Conservation (phyloP, 2,113 vertebrate species). For the Cnemophilus loriae region DNA sequence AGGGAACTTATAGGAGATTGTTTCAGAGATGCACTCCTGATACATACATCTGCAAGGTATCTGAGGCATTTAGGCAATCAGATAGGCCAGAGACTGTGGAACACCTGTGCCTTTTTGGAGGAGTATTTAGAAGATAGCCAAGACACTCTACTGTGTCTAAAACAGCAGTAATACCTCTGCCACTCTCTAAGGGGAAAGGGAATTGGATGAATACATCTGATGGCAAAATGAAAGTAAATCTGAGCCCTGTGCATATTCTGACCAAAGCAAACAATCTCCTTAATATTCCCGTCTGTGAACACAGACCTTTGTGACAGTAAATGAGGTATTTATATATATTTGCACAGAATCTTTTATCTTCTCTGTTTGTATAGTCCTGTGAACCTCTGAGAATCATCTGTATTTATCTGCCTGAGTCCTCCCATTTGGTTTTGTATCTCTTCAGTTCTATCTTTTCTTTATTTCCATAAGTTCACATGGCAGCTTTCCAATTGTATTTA, state of each 20-base stretch:
- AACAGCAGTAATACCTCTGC: neutral
- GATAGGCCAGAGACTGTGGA: neutral
- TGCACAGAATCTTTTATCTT: slow-evolving; percentile 54
- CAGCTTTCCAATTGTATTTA: slow-evolving; percentile 78
- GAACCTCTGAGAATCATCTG: slow-evolving; percentile 49
- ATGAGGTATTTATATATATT: slow-evolving; percentile 49
- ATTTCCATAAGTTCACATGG: slow-evolving; percentile 69
- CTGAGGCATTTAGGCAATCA: neutral
- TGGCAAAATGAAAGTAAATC: slow-evolving; percentile 1
- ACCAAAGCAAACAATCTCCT: slow-evolving; percentile 3
- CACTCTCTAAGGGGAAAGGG: neutral
- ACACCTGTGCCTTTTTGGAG: neutral
- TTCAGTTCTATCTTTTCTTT: slow-evolving; percentile 56
- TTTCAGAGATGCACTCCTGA: neutral
- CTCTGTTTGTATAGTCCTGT: slow-evolving; percentile 61
- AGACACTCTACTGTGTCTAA: neutral
- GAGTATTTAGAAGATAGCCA: neutral
- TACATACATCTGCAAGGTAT: neutral
- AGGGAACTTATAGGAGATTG: neutral
- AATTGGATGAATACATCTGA: neutral
- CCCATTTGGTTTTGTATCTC: slow-evolving; percentile 60
- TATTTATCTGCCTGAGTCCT: slow-evolving; percentile 46
- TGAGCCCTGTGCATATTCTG: neutral
- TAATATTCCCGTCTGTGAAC: slow-evolving; percentile 42
- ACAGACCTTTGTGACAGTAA: slow-evolving; percentile 38